Evolutionary conservation across 2,113 vertebrate species (phyloP).

Genomic region (Dasyurus viverrinus): DNA sequence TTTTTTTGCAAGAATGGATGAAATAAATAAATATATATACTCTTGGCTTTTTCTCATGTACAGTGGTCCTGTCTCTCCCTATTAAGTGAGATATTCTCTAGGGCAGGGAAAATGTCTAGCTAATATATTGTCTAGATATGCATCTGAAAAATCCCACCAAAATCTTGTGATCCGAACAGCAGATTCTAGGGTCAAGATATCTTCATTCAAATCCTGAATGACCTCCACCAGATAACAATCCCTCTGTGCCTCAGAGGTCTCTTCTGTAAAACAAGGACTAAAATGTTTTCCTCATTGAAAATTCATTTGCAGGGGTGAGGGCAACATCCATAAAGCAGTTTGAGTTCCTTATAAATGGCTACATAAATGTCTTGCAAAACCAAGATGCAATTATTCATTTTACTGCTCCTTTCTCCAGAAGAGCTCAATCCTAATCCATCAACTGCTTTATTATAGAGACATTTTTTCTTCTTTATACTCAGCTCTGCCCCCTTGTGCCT

Average conservation of each 20-base stretch:
- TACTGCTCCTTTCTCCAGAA: not conserved
- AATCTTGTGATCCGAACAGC: not conserved
- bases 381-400: not conserved
- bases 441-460: not conserved
- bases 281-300: constrained; percentile 23
- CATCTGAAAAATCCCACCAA: constrained; percentile 34
- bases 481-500: not conserved
- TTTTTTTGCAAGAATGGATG: not conserved
- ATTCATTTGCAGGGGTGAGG: not conserved
- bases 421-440: not conserved
- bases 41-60: not conserved
- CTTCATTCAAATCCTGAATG: not conserved
- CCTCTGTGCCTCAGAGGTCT: not conserved
- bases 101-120: not conserved
- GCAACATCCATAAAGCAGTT: not conserved
- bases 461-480: constrained; percentile 24
- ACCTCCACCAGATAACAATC: constrained; percentile 34
- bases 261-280: not conserved
- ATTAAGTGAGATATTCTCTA: not conserved
- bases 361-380: not conserved
- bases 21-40: not conserved
- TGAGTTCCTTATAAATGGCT: not conserved
- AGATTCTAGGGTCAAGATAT: constrained; percentile 30
- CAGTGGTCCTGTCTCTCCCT: not conserved
- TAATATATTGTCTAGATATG: constrained; percentile 2